Evolutionary conservation across 2,888 invertebrate genomes (phyloP).

Genomic region (Scrobipalpa atriplicella): DNA sequence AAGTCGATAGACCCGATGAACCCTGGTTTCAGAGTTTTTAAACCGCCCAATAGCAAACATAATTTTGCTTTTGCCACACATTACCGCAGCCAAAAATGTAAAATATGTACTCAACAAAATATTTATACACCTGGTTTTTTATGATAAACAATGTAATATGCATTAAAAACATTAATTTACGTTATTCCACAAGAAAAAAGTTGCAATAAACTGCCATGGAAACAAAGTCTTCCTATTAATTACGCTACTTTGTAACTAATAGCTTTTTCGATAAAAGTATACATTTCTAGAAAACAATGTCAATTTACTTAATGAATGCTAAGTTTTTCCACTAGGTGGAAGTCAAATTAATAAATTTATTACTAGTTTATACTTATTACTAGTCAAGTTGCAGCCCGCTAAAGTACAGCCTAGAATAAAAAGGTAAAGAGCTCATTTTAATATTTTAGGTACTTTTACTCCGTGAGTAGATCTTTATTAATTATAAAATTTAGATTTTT

Average conservation of each 20-base stretch:
- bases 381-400: conserved; percentile 5
- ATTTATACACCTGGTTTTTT: too few species aligned
- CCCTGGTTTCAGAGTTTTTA: too few species aligned
- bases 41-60: too few species aligned
- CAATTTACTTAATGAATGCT: not conserved
- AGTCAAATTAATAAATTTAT: conserved; percentile 1
- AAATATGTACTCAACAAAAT: too few species aligned
- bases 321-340: not conserved
- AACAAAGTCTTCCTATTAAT: not conserved
- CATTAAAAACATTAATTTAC: too few species aligned
- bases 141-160: too few species aligned
- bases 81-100: too few species aligned
- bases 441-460: not conserved
- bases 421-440: not conserved
- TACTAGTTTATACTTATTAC: too few species aligned
- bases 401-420: conserved; percentile 5
- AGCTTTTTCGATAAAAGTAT: not conserved
- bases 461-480: too few species aligned
- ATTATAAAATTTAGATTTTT: too few species aligned
- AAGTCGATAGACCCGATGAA: too few species aligned
- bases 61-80: too few species aligned
- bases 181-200: not conserved
- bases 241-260: not conserved
- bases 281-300: conserved; percentile 2
- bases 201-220: not conserved